These are phyloP conservation scores for Strigamia transsilvanica DNA, from an alignment of 2,888 invertebrate species.

Conservation along the genomic window DNA sequence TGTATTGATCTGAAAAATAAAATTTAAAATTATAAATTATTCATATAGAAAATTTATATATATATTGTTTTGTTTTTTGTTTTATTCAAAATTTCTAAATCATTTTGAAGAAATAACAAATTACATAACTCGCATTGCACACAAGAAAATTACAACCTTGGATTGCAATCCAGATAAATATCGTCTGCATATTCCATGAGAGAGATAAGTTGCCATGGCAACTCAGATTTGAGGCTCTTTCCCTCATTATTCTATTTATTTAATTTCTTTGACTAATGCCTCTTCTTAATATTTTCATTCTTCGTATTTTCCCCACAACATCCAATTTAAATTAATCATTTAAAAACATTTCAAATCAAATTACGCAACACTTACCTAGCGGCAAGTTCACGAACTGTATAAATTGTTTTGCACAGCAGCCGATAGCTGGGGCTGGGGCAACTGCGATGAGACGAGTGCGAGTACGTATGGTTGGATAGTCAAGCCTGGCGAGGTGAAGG, in stretches of 20 bases:
- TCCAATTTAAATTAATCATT: neutral
- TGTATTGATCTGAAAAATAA: neutral
- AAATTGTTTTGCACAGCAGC: neutral
- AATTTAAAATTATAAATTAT: too few species aligned
- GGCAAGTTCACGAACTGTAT: neutral
- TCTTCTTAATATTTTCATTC: too few species aligned
- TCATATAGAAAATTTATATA: too few species aligned
- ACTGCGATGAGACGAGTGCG: neutral
- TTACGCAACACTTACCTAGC: neutral
- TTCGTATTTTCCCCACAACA: too few species aligned
- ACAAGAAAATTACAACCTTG: neutral
- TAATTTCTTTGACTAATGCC: neutral
- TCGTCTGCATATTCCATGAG: neutral
- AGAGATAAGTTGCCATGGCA: neutral
- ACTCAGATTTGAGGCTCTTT: neutral
- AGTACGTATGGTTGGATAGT: constrained; percentile 31
- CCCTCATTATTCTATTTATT: neutral
- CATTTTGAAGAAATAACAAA: neutral
- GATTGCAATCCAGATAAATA: constrained; percentile 9
- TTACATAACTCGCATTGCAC: neutral
- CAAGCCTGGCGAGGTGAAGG: constrained; percentile 49
- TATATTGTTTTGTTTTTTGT: too few species aligned
- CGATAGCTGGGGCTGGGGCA: neutral
- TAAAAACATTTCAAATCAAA: neutral
- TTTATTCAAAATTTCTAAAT: neutral